phyloP scores from a whole-genome alignment of 2,797 vertebrate genomes.

The Myotis myotis region DNA sequence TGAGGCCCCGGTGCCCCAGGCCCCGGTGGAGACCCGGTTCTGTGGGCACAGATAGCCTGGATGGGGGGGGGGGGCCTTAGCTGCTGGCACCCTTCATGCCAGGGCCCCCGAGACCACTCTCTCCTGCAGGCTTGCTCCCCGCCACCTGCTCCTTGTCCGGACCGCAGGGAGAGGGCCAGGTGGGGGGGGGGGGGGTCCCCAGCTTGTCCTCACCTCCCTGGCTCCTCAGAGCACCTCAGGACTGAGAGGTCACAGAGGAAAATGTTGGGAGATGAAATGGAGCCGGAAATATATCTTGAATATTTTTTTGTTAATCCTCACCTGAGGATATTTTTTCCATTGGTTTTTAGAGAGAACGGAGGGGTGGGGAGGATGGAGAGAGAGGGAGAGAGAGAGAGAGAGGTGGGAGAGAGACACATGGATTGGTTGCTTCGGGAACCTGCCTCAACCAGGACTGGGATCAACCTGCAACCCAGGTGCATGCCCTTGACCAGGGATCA shows the following conservation, averaged over 20 bases:
- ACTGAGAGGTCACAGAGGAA: not conserved
- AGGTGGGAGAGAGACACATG: too few relatives aligned
- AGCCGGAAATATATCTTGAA: not conserved
- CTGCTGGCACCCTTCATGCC: accelerated
- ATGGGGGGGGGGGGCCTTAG: not conserved
- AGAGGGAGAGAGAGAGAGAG: too few relatives aligned
- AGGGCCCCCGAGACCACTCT: not conserved
- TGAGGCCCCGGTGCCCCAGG: not conserved
- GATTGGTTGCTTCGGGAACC: too few relatives aligned
- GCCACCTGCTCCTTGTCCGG: not conserved
- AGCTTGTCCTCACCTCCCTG: too few relatives aligned
- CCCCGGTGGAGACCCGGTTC: not conserved
- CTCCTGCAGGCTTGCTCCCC: not conserved
- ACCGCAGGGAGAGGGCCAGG: accelerated
- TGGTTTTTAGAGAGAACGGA: too few relatives aligned
- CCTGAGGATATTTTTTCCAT: too few relatives aligned
- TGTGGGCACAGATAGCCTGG: not conserved
- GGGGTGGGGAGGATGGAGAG: too few relatives aligned
- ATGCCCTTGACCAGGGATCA: too few relatives aligned
- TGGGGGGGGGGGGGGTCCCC: too few relatives aligned
- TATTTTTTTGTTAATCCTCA: too few relatives aligned
- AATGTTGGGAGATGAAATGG: not conserved
- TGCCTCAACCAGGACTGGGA: too few relatives aligned
- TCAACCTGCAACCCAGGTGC: too few relatives aligned
- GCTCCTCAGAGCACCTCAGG: not conserved